Base-by-base conservation (phyloP, 2,113 vertebrate genomes). In the Anolis carolinensis region DNA sequence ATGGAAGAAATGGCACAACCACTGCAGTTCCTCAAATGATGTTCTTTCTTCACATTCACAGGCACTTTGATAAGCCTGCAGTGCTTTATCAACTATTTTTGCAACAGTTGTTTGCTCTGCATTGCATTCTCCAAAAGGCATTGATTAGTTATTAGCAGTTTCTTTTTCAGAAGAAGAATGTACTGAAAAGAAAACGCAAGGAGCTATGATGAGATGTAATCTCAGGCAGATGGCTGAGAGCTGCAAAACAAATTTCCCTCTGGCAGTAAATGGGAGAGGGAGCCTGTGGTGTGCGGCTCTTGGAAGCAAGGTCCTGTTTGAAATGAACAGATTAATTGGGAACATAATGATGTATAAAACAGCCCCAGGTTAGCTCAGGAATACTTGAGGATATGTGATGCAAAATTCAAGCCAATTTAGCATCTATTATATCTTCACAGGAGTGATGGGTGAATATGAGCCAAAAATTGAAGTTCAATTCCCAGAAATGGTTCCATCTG, bases 401-500 rank as follows among this genome's bases (percentile, higher is more conserved):
- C 86, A 84, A 89, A 88, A 89, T 81, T 36, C 39, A 91, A 92
- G 25, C 73, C 84, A 62, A 90, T 88, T 95, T 21, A 89, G 78
- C 83, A 44, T 83, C 83, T 89, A 88, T 90, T 94, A 83, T 94
- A 36, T 94, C 50, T 95, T 91, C 83, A 85, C 97, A 99, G 99
- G 99, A 92, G 96, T 98, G 87, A 99, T 99, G 99, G 98, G 99
- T 71, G 99, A 99, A 96, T 99, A 99, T 1, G 99, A 99, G 92
- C 99, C 99, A 81, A 99, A 99, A 96, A 99, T 99, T 95, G 99
- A 99, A 96, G 98, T 99, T 86, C 98, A 99, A 93, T 99, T 99
- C 94, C 98, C 98, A 86, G 98, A 99, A 92, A 95, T 95, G 0
- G 97, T 99, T 86, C 97, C 97, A 0, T 97, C 98, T 32, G 97